Evolutionary conservation across 2,888 invertebrate genomes (phyloP).

Genomic region (Drosophila aldrichi): DNA sequence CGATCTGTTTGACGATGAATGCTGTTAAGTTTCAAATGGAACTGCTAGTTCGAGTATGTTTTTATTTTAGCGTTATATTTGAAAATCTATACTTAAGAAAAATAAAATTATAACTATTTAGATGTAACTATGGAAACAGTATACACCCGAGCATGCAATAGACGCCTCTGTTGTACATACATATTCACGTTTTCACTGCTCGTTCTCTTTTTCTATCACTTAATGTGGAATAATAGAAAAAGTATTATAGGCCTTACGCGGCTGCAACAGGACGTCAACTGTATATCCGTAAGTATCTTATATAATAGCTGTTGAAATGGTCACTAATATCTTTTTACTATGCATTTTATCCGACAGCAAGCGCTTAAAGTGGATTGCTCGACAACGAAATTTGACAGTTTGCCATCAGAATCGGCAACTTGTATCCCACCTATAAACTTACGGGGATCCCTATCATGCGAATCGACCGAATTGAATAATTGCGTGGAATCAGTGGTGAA

Average conservation of each 20-base stretch:
- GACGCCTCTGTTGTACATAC: slow-evolving; percentile 28
- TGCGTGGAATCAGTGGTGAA: slow-evolving; percentile 64
- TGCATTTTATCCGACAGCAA: not conserved
- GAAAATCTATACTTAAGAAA: slow-evolving; percentile 1
- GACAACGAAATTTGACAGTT: not conserved
- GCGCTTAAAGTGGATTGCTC: not conserved
- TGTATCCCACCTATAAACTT: no score
- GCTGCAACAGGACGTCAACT: slow-evolving; percentile 41
- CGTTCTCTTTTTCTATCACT: slow-evolving; percentile 42
- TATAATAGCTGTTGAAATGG: not conserved
- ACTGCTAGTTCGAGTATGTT: slow-evolving; percentile 4
- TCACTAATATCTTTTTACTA: no score
- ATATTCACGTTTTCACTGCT: slow-evolving; percentile 48
- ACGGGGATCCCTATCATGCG: slow-evolving; percentile 7
- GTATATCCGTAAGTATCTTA: slow-evolving; percentile 43
- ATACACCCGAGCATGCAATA: not conserved
- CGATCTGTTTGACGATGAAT: slow-evolving; percentile 13
- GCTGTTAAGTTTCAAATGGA: slow-evolving; percentile 10
- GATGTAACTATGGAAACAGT: slow-evolving; percentile 37
- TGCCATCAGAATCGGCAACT: not conserved
- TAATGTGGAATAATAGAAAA: slow-evolving; percentile 37
- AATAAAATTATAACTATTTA: not conserved
- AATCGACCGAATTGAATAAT: slow-evolving; percentile 27
- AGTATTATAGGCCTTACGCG: slow-evolving; percentile 22
- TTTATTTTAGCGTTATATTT: not conserved